Evolutionary conservation across 2,113 vertebrate species (phyloP).

Genomic region (Gambusia holbrooki): DNA sequence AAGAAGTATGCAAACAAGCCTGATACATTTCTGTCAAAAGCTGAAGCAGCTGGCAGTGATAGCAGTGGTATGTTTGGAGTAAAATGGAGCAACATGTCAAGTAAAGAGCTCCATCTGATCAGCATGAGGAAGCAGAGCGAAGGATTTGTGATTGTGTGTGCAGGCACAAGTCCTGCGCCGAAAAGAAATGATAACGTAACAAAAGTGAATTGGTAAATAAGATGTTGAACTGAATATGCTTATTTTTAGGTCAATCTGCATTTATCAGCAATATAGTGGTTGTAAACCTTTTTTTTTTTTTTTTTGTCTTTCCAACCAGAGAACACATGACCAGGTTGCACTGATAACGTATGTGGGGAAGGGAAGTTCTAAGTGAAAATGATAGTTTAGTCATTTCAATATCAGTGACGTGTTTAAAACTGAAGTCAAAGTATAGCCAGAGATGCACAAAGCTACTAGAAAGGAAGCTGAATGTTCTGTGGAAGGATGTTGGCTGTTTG

Average conservation of each 20-base stretch:
- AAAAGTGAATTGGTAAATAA: not conserved
- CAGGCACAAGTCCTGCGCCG: not conserved
- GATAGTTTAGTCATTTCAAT: not conserved
- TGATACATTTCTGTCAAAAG: not conserved
- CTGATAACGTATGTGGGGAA: not conserved
- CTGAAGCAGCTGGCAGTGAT: not conserved
- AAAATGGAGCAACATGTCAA: not conserved
- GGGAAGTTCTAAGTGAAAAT: not conserved
- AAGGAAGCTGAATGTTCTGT: not conserved
- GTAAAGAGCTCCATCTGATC: no score
- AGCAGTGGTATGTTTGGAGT: not conserved
- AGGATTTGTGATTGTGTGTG: not conserved
- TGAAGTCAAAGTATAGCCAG: not conserved
- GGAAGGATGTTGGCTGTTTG: not conserved
- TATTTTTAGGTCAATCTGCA: not conserved
- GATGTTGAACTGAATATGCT: not conserved
- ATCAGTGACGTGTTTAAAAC: not conserved
- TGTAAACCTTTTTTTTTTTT: not conserved
- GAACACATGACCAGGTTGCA: not conserved
- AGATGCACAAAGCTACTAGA: not conserved
- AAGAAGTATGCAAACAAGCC: not conserved
- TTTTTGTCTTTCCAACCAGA: not conserved
- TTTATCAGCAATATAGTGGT: no score
- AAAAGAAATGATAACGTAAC: not conserved
- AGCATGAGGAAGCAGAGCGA: not conserved